Evolutionary conservation across 1,140 invertebrate species (phyloP), one percentile per base, ranked within the genome.

Genomic region (Rhagoletis zephyria): DNA sequence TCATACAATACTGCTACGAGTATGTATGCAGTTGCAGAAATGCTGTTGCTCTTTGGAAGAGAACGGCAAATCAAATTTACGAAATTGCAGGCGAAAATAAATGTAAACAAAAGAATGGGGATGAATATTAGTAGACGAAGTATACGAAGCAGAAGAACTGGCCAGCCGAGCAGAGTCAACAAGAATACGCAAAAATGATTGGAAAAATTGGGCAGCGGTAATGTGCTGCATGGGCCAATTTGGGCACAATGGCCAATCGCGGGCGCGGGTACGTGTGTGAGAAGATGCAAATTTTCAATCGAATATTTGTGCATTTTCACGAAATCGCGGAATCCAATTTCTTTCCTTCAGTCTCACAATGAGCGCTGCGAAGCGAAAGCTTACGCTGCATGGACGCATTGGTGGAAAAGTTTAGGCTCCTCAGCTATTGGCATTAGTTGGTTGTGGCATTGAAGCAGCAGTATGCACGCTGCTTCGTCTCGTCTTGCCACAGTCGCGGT

Each of bases 21-120:
- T 42, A 40, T 30, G 30, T 40, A 12, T n/a, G 9, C 12, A 81
- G 16, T 81, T 81, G 48, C 30, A n/a, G 51, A 7, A 56, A 3
- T 19, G 3, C 42, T 67, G 48, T 48, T n/a, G n/a, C n/a, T n/a
- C 4, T 81, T 81, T 81, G 4, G 51, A 10, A 51, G 51, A 42
- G 30, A 81, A 81, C 74, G 74, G 40, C 60, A 85, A 85, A 85
- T 85, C 85, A 85, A 85, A 85, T 85, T 85, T 85, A 63, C 56
- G 14, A 85, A 85, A 42, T 85, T 85, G 85, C 85, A 6, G 56
- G 19, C 48, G 51, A 81, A 81, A 81, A 59, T 81, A 85, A 63
- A 63, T 85, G 30, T 85, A 85, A 85, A 63, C 60, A 85, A 85
- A 63, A 63, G 30, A 81, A 56, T 40, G 3, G 10, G n/a, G 45